Percentiles rank a stretch among this genome's conserved stretches.
These are phyloP conservation scores for Parasteatoda tepidariorum DNA, from an alignment of 1,140 invertebrate genomes.

Conservation along the genomic window DNA sequence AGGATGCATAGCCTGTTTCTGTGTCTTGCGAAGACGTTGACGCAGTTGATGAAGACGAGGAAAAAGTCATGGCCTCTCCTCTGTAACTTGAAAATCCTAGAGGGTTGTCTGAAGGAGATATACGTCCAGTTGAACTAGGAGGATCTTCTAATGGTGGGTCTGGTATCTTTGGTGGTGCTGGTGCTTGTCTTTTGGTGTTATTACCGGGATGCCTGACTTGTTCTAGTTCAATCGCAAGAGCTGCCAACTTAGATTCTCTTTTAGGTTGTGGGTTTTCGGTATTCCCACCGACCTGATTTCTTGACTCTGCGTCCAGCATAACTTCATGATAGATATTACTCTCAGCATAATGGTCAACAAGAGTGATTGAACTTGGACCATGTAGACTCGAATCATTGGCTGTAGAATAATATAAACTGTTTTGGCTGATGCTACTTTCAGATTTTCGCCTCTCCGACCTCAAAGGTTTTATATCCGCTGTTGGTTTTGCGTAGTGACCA, in stretches of 20 bases:
- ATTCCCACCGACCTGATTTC: neutral
- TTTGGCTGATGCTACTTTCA: neutral
- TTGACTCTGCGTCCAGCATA: neutral
- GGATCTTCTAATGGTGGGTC: constrained; percentile 52
- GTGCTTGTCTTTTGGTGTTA: constrained; percentile 52
- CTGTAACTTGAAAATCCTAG: constrained; percentile 27
- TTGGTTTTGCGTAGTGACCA: neutral
- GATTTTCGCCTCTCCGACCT: neutral
- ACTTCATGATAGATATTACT: constrained; percentile 55
- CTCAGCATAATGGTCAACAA: constrained; percentile 47
- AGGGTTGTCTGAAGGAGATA: constrained; percentile 15
- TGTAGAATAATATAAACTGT: constrained; percentile 11
- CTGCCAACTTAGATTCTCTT: constrained; percentile 51
- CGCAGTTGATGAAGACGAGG: constrained; percentile 48
- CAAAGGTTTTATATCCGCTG: neutral
- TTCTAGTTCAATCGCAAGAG: constrained; percentile 54
- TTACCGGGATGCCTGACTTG: constrained; percentile 29
- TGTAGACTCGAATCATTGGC: neutral
- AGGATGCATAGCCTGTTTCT: constrained; percentile 50
- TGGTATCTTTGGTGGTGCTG: constrained; percentile 47
- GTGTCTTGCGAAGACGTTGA: constrained; percentile 56
- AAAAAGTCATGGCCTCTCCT: constrained; percentile 36
- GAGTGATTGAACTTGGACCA: neutral
- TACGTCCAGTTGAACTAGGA: constrained; percentile 20
- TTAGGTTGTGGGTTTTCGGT: neutral